These are phyloP conservation scores for Microchrysa polita DNA, from an alignment of 2,888 invertebrate species.

Conservation along the genomic window DNA sequence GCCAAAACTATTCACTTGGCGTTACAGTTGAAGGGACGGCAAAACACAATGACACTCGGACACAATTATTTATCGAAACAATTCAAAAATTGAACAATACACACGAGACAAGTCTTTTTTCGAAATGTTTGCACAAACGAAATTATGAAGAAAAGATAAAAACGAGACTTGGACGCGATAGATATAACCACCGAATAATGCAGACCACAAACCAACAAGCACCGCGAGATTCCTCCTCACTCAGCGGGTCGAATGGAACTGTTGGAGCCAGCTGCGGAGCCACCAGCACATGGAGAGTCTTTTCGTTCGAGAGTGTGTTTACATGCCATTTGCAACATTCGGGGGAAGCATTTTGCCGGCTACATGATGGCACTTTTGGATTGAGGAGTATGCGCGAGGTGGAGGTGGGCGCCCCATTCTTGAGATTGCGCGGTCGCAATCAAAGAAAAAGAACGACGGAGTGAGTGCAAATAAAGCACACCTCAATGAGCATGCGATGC, in stretches of 20 bases:
- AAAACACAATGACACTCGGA: not conserved
- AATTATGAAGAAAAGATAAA: slow-evolving; percentile 2
- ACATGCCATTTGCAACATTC: too few relatives aligned
- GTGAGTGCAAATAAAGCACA: too few relatives aligned
- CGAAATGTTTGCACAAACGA: not conserved
- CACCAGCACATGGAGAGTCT: not conserved
- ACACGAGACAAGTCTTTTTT: slow-evolving; percentile 1
- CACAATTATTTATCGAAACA: not conserved
- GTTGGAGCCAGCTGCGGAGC: not conserved
- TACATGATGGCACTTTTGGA: too few relatives aligned
- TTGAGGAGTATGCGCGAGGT: too few relatives aligned
- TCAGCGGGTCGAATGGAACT: slow-evolving; percentile 46
- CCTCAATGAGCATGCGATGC: too few relatives aligned
- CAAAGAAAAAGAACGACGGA: too few relatives aligned
- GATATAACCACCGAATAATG: slow-evolving; percentile 21
- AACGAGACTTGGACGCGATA: slow-evolving; percentile 21
- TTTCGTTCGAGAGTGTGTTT: not conserved
- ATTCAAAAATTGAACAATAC: too few relatives aligned
- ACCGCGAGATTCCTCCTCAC: slow-evolving; percentile 38
- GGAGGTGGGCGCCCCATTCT: too few relatives aligned
- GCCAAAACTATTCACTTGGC: not conserved
- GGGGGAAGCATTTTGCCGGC: too few relatives aligned
- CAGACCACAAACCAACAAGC: too few relatives aligned
- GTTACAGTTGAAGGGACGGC: slow-evolving; percentile 21
- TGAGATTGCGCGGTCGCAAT: too few relatives aligned